Evolutionary conservation across 2,888 invertebrate genomes (phyloP), one percentile per base, ranked within the genome.

Genomic region (Copidosoma aretas): DNA sequence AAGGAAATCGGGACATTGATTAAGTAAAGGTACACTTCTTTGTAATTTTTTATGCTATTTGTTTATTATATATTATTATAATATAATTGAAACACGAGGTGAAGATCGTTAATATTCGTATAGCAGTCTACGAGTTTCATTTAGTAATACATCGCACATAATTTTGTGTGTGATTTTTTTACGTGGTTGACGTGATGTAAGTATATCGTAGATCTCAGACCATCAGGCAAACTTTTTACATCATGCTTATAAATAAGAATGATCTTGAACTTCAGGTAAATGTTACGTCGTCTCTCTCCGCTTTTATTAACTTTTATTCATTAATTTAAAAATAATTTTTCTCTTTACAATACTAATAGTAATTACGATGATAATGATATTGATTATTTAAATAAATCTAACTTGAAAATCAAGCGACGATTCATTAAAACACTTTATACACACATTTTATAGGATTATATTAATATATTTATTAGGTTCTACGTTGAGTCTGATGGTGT

Each of bases 21-120:
- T 32, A 32, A 32, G 32, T 8, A 32, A 32, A 5, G 32, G 32
- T 32, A 32, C 32, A 32, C 32, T 32, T 32, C 4, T 32, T 32
- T 32, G 32, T n/a, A n/a, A 32, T 32, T 32, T 32, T 32, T 5
- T 32, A 5, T 32, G 19, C 10, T 49, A n/a, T 49, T 4, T 49
- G 19, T n/a, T 49, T 64, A 62, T 62, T 66, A 56, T 66, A 66
- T n/a, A 67, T 65, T 68, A 65, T 63, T 59, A 51, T 67, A 64
- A 60, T 65, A 68, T 71, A 68, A 70, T 71, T 68, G 32, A 70
- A 71, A 68, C 64, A 68, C 62, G 64, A 68, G 60, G 63, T 63
- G 65, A 71, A 65, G 67, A 63, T 66, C 68, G 59, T 63, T 56
- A 63, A 65, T 63, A 21, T 65, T 60, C 25, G 64, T 68, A 68